Conservation (phyloP, 2,797 vertebrate species). For the Linurgus olivaceus region DNA sequence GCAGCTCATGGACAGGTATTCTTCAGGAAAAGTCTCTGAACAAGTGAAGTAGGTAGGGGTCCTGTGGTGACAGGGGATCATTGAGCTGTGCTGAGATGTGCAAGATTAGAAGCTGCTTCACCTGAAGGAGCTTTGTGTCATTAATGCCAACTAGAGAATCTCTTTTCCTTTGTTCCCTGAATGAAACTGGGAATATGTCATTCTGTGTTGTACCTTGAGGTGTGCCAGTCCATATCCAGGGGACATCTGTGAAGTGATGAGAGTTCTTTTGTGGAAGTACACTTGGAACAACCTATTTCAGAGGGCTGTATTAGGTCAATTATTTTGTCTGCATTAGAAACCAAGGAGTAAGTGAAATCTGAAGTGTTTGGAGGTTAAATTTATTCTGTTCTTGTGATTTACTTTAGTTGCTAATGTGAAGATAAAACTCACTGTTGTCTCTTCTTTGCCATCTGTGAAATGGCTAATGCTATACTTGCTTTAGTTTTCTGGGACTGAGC, state of each 20-base stretch:
- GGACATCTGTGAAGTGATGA: not conserved
- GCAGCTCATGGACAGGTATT: not conserved
- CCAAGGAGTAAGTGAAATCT: not conserved
- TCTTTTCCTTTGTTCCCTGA: not conserved
- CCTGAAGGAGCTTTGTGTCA: not conserved
- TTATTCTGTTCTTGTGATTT: not conserved
- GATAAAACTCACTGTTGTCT: not conserved
- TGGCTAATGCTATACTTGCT: not conserved
- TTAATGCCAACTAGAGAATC: not conserved
- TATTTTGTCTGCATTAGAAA: not conserved
- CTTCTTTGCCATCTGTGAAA: not conserved
- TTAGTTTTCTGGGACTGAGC: not conserved
- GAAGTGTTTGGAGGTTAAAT: not conserved
- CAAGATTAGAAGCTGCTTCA: not conserved
- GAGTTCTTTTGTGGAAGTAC: not conserved
- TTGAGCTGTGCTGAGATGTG: not conserved
- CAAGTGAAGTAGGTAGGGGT: not conserved
- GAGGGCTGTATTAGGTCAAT: not conserved
- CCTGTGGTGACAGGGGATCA: not conserved
- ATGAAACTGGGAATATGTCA: not conserved
- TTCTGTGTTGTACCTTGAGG: accelerated
- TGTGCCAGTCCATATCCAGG: not conserved
- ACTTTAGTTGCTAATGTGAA: not conserved
- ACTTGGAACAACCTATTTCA: not conserved
- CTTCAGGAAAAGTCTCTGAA: not conserved